phyloP scores from a whole-genome alignment of 2,113 vertebrate genomes.

The Toxostoma redivivum region DNA sequence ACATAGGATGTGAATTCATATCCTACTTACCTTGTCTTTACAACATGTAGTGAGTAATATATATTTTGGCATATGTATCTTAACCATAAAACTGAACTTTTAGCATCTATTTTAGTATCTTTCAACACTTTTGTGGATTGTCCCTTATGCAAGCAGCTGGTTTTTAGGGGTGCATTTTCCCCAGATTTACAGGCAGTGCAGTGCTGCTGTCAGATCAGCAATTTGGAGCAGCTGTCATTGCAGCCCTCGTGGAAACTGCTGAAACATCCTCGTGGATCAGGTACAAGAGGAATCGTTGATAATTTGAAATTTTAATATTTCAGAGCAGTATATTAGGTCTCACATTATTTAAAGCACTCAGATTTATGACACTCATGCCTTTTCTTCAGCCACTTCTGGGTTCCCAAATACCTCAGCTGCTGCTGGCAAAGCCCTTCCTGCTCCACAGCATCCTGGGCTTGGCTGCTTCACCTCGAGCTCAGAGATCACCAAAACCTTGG shows the following conservation, averaged over 20 bases:
- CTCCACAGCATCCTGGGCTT: background rate
- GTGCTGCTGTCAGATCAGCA: background rate
- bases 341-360: conserved; percentile 8
- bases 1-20: background rate
- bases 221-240: background rate
- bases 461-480: background rate
- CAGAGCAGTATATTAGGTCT: background rate
- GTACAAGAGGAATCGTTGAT: background rate
- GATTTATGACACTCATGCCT: background rate
- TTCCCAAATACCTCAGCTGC: background rate
- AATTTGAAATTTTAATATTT: conserved; percentile 38
- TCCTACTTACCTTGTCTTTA: conserved; percentile 3
- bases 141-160: background rate
- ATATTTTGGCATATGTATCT: background rate
- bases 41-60: background rate
- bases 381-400: background rate
- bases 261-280: background rate
- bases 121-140: background rate
- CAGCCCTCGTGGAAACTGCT: background rate
- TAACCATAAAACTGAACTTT: background rate
- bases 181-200: background rate
- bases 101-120: background rate
- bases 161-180: conserved; percentile 8
- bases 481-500: background rate
- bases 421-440: background rate